Evolutionary conservation across 2,113 vertebrate genomes (phyloP).

Genomic region (Peromyscus leucopus): DNA sequence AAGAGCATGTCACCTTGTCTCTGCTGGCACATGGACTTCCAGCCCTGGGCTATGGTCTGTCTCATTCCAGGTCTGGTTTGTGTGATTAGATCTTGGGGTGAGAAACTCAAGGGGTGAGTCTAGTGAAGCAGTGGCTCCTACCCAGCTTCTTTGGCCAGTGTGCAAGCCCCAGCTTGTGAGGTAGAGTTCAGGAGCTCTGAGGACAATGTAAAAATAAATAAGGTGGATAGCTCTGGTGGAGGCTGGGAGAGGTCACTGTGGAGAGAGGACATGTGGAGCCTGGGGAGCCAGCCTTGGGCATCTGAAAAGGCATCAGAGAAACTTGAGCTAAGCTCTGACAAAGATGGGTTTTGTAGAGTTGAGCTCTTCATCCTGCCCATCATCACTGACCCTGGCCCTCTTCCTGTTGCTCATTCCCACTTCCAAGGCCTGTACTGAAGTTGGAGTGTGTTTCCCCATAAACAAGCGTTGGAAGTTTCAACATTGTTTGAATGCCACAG

Average conservation of each 20-base stretch:
- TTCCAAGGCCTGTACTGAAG: no score
- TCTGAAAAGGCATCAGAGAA: not conserved
- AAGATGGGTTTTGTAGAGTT: not conserved
- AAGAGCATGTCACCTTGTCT: not conserved
- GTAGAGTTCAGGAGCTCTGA: not conserved
- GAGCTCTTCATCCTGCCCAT: not conserved
- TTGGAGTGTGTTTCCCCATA: not conserved
- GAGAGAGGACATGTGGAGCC: rapidly evolving
- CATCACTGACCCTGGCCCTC: rapidly evolving
- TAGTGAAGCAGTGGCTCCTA: not conserved
- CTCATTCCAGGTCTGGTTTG: not conserved
- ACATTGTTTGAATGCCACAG: no score
- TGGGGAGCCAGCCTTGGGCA: not conserved
- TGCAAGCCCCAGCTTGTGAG: not conserved
- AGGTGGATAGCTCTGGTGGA: not conserved
- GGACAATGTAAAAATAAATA: rapidly evolving
- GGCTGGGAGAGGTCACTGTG: not conserved
- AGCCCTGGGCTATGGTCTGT: not conserved
- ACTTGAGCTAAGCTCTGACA: not conserved
- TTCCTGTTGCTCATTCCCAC: not conserved
- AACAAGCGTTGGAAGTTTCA: not conserved
- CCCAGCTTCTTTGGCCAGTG: not conserved
- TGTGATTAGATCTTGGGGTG: not conserved
- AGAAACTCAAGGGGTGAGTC: not conserved
- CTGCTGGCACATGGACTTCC: rapidly evolving